Percentiles rank a stretch among this genome's conserved stretches.
phyloP scores from a whole-genome alignment of 1,140 invertebrate genomes.

The Caenorhabditis tropicalis region DNA sequence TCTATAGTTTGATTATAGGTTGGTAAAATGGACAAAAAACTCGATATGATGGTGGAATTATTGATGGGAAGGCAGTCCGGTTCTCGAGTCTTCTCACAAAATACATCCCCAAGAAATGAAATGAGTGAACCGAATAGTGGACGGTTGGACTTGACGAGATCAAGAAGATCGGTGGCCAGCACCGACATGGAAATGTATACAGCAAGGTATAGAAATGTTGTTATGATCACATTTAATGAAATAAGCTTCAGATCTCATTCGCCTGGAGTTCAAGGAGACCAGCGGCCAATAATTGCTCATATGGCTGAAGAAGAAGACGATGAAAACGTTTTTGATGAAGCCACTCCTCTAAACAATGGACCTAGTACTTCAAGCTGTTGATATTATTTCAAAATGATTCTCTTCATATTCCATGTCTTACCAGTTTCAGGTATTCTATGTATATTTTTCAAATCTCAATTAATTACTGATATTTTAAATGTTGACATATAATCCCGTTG shows the following conservation, averaged over 20 bases:
- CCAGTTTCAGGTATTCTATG: neutral
- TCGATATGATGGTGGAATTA: constrained; percentile 89
- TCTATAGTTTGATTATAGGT: too few relatives aligned
- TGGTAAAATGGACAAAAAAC: constrained; percentile 87
- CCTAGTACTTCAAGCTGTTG: neutral
- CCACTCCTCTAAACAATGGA: neutral
- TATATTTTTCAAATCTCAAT: neutral
- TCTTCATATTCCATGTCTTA: neutral
- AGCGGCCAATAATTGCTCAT: neutral
- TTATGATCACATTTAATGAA: neutral
- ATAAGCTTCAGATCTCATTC: neutral
- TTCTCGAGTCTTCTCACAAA: neutral
- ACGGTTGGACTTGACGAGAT: neutral
- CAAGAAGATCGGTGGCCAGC: constrained; percentile 19
- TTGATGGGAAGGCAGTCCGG: constrained; percentile 76
- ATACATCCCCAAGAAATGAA: neutral
- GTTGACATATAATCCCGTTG: neutral
- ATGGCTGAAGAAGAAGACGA: neutral
- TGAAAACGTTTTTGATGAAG: neutral
- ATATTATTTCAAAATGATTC: neutral
- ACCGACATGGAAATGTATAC: constrained; percentile 47
- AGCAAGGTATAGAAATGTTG: neutral
- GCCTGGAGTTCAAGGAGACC: neutral
- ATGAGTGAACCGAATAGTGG: neutral
- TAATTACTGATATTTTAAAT: neutral